Conservation (phyloP, 2,888 invertebrate species). For the Oxycera nigricornis region DNA sequence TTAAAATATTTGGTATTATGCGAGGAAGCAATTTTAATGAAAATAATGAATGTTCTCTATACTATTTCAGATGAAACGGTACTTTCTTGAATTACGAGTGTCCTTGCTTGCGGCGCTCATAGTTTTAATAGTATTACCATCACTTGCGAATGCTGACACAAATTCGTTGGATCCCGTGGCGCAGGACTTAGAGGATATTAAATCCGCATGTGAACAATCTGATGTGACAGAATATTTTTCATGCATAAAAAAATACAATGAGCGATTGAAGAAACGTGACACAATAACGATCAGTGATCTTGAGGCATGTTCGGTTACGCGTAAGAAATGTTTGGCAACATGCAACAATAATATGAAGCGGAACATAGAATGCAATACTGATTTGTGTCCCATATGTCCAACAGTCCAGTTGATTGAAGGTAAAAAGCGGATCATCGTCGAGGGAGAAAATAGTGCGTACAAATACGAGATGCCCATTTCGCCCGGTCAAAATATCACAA, state of each 20-base stretch:
- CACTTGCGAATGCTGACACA: conserved; percentile 8
- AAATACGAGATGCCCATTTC: conserved; percentile 33
- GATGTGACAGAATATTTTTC: conserved; percentile 17
- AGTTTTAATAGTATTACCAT: background rate
- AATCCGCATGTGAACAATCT: conserved; percentile 20
- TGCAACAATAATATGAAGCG: background rate
- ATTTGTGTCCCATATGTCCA: conserved; percentile 44
- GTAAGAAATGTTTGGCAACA: conserved; percentile 8
- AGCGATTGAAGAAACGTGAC: conserved; percentile 35
- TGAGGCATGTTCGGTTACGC: conserved; percentile 9
- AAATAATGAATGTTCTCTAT: background rate
- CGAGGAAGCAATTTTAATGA: background rate
- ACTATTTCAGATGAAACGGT: background rate
- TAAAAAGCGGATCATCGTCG: conserved; percentile 33
- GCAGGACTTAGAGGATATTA: background rate
- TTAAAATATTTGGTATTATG: too few species aligned
- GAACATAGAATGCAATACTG: conserved; percentile 4
- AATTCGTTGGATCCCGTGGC: conserved; percentile 34
- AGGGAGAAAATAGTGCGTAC: conserved; percentile 36
- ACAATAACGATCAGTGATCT: conserved; percentile 17
- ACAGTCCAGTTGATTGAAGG: conserved; percentile 32
- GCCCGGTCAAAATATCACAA: conserved; percentile 44
- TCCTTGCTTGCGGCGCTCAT: background rate
- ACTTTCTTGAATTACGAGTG: too few species aligned
- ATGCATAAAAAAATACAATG: conserved; percentile 29